Evolutionary conservation across 2,797 vertebrate genomes (phyloP).

Genomic region (Coccyzus lansbergi): DNA sequence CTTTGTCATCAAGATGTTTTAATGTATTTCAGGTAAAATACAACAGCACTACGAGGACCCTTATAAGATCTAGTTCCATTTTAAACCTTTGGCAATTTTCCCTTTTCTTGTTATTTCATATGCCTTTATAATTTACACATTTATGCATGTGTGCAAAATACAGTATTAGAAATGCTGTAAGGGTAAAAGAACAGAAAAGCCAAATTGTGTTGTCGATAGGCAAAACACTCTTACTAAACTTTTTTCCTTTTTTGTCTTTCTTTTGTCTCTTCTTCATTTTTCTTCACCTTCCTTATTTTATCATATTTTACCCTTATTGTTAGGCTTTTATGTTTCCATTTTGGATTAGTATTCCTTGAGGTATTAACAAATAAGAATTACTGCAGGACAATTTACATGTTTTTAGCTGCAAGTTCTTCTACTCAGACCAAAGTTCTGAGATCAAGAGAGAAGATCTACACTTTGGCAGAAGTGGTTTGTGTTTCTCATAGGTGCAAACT

Average conservation of each 20-base stretch:
- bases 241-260: neutral
- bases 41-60: fast-evolving
- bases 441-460: neutral
- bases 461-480: neutral
- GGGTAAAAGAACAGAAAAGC: neutral
- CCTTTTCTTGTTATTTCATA: neutral
- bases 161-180: neutral
- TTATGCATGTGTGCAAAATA: neutral
- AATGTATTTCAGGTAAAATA: neutral
- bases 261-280: fast-evolving
- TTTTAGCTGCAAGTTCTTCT: neutral
- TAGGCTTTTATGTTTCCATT: neutral
- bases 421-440: neutral
- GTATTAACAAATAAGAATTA: neutral
- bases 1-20: neutral
- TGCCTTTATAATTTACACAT: neutral
- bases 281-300: neutral
- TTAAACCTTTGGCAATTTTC: neutral
- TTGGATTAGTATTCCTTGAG: neutral
- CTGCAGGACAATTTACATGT: too few relatives aligned
- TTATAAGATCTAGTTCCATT: neutral
- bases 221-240: fast-evolving
- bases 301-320: fast-evolving
- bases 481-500: neutral
- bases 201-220: fast-evolving